Evolutionary conservation across 2,888 invertebrate species (phyloP).

Genomic region (Penaeus monodon): DNA sequence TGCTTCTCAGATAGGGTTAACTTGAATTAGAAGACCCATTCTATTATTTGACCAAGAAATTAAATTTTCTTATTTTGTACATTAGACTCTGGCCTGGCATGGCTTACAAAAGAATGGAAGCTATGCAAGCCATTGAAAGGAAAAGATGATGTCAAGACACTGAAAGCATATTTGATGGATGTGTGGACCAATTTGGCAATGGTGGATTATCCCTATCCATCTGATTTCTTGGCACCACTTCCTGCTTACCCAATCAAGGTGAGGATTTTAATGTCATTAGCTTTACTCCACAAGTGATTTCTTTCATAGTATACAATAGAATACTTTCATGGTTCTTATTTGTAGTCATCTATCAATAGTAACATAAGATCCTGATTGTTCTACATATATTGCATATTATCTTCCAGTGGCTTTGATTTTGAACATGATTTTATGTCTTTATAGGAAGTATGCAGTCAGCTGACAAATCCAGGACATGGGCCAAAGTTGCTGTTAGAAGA

Average conservation of each 20-base stretch:
- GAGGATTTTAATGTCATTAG: slow-evolving; percentile 1
- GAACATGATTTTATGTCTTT: slow-evolving; percentile 54
- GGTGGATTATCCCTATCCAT: slow-evolving; percentile 94
- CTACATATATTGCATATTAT: neutral
- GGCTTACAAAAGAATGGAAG: slow-evolving; percentile 80
- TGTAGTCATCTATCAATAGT: too few species aligned
- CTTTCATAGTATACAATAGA: neutral
- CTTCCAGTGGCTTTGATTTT: neutral
- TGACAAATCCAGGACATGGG: slow-evolving; percentile 67
- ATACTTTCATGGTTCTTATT: too few species aligned
- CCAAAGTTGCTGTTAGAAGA: slow-evolving; percentile 75
- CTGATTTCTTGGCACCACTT: slow-evolving; percentile 84
- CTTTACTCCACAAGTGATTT: neutral
- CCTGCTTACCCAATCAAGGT: slow-evolving; percentile 87
- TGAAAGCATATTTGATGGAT: slow-evolving; percentile 81
- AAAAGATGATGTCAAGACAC: slow-evolving; percentile 72
- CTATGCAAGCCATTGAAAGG: slow-evolving; percentile 81
- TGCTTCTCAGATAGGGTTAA: too few species aligned
- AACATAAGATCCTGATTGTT: too few species aligned
- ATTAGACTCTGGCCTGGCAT: slow-evolving; percentile 78
- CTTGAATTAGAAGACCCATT: too few species aligned
- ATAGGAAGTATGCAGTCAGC: slow-evolving; percentile 73
- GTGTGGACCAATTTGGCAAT: slow-evolving; percentile 88
- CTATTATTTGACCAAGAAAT: too few species aligned
- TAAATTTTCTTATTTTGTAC: slow-evolving; percentile 68